Percentiles rank a stretch among this genome's conserved stretches.
These are phyloP conservation scores for Philopedon plagiatum DNA, from an alignment of 2,888 invertebrate genomes.

Conservation along the genomic window DNA sequence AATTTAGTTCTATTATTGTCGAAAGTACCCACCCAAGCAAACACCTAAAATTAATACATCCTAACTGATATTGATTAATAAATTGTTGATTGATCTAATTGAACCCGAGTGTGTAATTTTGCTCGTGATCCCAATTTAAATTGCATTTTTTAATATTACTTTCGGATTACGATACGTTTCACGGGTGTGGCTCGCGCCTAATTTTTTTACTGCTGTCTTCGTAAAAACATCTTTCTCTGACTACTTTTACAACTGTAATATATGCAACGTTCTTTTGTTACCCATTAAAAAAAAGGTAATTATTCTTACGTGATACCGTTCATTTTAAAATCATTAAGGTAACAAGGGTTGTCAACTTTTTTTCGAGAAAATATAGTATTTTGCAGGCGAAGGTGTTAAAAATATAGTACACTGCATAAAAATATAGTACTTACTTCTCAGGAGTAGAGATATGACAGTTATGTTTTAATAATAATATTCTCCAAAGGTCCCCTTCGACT, in stretches of 20 bases:
- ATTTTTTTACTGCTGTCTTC: not conserved
- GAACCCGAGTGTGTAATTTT: not conserved
- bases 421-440: too few species aligned
- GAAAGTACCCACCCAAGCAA: too few species aligned
- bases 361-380: too few species aligned
- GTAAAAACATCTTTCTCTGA: constrained; percentile 5
- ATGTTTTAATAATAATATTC: too few species aligned
- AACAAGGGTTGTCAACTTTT: too few species aligned
- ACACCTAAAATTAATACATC: not conserved
- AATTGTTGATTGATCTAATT: not conserved
- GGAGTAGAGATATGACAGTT: too few species aligned
- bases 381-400: too few species aligned
- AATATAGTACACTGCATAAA: too few species aligned
- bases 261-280: not conserved
- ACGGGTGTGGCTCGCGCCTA: not conserved
- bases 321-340: not conserved
- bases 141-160: not conserved
- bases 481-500: too few species aligned
- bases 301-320: not conserved
- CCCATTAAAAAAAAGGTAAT: not conserved
- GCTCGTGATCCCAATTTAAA: not conserved
- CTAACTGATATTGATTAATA: not conserved
- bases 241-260: not conserved
- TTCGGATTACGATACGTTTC: not conserved
- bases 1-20: too few species aligned